Evolutionary conservation across 1,140 invertebrate genomes (phyloP), one percentile per base, ranked within the genome.

Genomic region (Mesaphorura yosii): DNA sequence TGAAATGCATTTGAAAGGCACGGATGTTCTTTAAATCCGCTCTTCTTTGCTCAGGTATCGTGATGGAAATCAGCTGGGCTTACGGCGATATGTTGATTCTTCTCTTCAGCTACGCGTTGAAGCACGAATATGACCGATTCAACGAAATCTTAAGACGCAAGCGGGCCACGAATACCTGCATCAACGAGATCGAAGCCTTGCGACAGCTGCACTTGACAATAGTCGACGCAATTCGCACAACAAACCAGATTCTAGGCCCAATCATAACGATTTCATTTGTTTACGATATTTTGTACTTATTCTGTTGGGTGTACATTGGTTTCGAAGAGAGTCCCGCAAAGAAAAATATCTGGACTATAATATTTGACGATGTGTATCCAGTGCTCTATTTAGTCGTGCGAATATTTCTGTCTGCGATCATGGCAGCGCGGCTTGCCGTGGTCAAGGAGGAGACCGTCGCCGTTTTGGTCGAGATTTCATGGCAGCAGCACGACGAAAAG

Each of bases 251-350:
- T 29, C 41, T 55, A 20, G 47, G 47, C 20, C 10, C 37, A 7
- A 50, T 55, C 26, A 51, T 34, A 10, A 44, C 39, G 19, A 55
- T 48, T 28, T 26, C 40, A 12, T 55, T 55, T 27, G 28, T 41
- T 10, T 55, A 48, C 28, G 51, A 55, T 26, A 55, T 55, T 42
- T 31, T 50, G 23, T 55, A 55, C 48, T 25, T 55, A 22, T 55
- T 55, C 29, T 49, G 40, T n/a, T 48, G 53, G 17, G 48, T 55
- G 1, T 55, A 50, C 31, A 37, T 50, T n/a, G 53, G 53, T 3
- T 10, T 50, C 1, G 48, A 39, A 19, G 39, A 17, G 22, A 44
- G 44, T 19, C 17, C 53, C n/a, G n/a, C 29, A 23, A 28, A 28
- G 7, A n/a, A n/a, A n/a, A n/a, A n/a, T n/a, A n/a, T n/a, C n/a